Evolutionary conservation across 2,113 vertebrate species (phyloP).

Genomic region (Procavia capensis): DNA sequence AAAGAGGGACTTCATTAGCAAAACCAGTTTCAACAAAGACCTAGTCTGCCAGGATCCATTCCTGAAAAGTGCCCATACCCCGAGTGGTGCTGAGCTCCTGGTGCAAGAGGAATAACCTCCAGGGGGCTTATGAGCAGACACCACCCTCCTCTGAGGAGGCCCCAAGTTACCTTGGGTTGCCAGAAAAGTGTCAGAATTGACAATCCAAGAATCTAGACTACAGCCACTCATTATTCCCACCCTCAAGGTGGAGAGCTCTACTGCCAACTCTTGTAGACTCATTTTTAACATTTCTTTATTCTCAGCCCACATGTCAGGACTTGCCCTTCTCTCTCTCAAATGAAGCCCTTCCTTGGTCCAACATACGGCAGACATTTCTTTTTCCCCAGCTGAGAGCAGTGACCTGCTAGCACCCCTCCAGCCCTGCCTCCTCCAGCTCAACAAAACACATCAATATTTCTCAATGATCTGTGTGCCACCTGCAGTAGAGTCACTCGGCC

Average conservation of each 20-base stretch:
- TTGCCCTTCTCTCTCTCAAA: background rate
- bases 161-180: background rate
- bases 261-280: rapidly evolving
- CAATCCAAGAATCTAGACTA: background rate
- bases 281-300: rapidly evolving
- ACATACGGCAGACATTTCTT: background rate
- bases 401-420: background rate
- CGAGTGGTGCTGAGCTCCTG: background rate
- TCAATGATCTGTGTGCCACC: background rate
- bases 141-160: background rate
- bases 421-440: background rate
- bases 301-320: background rate
- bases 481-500: background rate
- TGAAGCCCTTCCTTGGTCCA: background rate
- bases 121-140: background rate
- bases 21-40: background rate
- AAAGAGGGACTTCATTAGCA: background rate
- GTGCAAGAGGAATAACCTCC: background rate
- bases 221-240: background rate
- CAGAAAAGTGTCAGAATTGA: background rate
- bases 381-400: background rate
- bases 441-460: background rate
- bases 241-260: background rate
- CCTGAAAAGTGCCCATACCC: background rate
- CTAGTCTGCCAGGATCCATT: background rate